Evolutionary conservation across 2,888 invertebrate species (phyloP).

Genomic region (Uropetala carovei): DNA sequence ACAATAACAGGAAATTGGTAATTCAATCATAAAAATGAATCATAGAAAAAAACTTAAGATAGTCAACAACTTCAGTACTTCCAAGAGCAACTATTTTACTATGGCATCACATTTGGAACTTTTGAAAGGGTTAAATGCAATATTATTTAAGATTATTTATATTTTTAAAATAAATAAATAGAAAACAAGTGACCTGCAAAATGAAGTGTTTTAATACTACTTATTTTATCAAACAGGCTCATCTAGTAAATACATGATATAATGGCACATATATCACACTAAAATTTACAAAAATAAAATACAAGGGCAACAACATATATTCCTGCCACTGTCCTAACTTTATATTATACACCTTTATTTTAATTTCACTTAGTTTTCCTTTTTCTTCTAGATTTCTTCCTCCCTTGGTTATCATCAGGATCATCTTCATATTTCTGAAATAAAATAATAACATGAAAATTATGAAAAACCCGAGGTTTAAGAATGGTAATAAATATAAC

Average conservation of each 20-base stretch:
- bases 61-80: no score
- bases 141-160: neutral
- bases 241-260: neutral
- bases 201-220: neutral
- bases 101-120: no score
- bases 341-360: neutral
- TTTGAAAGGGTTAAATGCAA: neutral
- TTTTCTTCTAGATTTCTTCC: conserved; percentile 51
- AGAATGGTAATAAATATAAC: neutral
- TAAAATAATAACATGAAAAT: neutral
- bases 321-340: neutral
- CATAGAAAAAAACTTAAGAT: no score
- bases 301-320: neutral
- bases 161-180: neutral
- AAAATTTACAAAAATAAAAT: neutral
- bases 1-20: no score
- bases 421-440: conserved; percentile 43
- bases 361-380: conserved; percentile 13
- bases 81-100: no score
- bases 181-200: neutral
- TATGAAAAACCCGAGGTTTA: neutral
- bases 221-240: neutral
- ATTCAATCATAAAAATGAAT: no score
- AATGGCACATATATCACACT: neutral
- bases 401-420: neutral